A percentile compares a stretch with the other conserved stretches of the same genome.
Evolutionary conservation across 2,888 invertebrate species (phyloP).

Genomic region (Laspeyria flexula): DNA sequence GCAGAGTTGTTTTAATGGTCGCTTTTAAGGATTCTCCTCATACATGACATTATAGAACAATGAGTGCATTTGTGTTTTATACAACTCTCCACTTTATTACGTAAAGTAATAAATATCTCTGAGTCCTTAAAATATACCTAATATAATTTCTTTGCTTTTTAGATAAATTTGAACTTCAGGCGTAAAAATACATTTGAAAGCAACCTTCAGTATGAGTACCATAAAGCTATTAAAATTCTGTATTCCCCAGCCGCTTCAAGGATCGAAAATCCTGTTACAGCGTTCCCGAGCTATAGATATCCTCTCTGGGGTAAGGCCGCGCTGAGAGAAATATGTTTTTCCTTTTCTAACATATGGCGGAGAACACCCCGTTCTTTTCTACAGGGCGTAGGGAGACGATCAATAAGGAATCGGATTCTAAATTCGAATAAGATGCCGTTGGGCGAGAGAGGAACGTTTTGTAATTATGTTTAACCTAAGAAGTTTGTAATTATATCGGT

Average conservation of each 20-base stretch:
- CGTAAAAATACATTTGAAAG: not conserved
- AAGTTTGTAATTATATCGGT: conserved; percentile 12
- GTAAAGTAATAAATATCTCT: no score
- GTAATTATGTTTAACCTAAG: conserved; percentile 23
- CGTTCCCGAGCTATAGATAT: conserved; percentile 50
- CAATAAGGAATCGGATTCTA: conserved; percentile 73
- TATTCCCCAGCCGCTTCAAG: conserved; percentile 23
- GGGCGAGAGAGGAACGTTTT: conserved; percentile 39
- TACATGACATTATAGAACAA: no score
- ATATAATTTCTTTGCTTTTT: no score
- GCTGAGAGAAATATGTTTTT: conserved; percentile 41
- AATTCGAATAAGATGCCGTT: conserved; percentile 59
- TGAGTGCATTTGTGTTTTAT: no score
- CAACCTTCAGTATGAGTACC: not conserved
- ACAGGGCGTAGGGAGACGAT: conserved; percentile 59
- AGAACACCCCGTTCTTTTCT: conserved; percentile 36
- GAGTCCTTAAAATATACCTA: no score
- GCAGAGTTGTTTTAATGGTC: no score
- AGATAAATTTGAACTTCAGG: no score
- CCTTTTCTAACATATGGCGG: conserved; percentile 43
- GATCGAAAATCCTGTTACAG: conserved; percentile 40
- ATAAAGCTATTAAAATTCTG: conserved; percentile 26
- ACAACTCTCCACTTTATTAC: no score
- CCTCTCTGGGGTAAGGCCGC: conserved; percentile 47
- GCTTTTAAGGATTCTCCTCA: no score